Evolutionary conservation across 2,113 vertebrate genomes (phyloP), one percentile per base, ranked within the genome.

Genomic region (Smithornis capensis): DNA sequence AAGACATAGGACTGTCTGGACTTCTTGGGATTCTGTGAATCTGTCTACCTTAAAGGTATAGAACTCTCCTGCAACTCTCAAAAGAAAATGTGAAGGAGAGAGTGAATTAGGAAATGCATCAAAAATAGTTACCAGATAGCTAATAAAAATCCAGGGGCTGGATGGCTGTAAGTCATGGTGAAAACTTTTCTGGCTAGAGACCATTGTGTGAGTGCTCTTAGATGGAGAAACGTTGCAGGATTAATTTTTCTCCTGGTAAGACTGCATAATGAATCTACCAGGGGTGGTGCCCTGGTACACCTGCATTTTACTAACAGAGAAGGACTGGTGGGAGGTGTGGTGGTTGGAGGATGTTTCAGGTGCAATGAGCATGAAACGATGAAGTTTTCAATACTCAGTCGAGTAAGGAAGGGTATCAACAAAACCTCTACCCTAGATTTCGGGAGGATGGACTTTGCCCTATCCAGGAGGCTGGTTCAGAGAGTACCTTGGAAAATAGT

Each of bases 41-140:
- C 38, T 67, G 15, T 38, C 44, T 89, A 12, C 40, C 7, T 37
- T 82, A 87, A 55, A 68, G 18, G 4, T 16, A 13, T 47, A 53
- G n/a, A 85, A 64, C 5, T 71, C 7, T 4, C 5, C 14, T 53
- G 31, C 0, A 1, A 3, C 10, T 4, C 18, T 62, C 47, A 74
- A 25, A 86, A 77, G 16, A 19, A 90, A 83, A 83, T 29, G 16
- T 76, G 22, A 80, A 78, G 18, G 21, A 63, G 12, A 65, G 4
- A 68, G 24, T 28, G 35, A 83, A n/a, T 49, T 80, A 85, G 57
- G 14, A 90, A 90, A 80, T 85, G 37, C 31, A 91, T 27, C 11
- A 87, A 75, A 84, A 78, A 49, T 56, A 49, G n/a, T 37, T 82
- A 40, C 45, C 62, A 73, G 8, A 7, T 33, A 47, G 13, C 9